Evolutionary conservation across 2,888 invertebrate species (phyloP).

Genomic region (Hecatera dysodea): DNA sequence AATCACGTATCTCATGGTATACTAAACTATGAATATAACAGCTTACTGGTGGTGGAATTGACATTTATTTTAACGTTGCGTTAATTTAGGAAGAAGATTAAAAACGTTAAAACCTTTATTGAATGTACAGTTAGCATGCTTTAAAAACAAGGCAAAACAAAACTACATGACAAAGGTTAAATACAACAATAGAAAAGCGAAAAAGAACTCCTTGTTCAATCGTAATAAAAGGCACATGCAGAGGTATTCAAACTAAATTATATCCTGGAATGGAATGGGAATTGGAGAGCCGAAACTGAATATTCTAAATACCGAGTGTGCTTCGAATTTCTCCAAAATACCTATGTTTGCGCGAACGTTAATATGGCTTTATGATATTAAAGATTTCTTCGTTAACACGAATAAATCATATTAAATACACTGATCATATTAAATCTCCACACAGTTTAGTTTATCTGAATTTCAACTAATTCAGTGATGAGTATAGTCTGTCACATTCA

Average conservation of each 20-base stretch:
- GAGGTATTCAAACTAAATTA: slow-evolving; percentile 61
- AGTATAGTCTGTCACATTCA: no score
- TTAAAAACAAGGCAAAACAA: slow-evolving; percentile 14
- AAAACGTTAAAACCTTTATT: background rate
- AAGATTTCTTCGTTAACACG: slow-evolving; percentile 30
- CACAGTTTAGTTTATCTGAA: background rate
- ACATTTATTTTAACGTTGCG: background rate
- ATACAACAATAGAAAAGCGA: slow-evolving; percentile 18
- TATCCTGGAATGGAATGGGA: slow-evolving; percentile 50
- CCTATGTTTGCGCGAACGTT: slow-evolving; percentile 45
- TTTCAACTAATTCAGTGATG: background rate
- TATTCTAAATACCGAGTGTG: slow-evolving; percentile 59
- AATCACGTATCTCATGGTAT: slow-evolving; percentile 14
- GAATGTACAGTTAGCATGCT: background rate
- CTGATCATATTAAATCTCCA: no score
- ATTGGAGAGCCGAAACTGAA: slow-evolving; percentile 57
- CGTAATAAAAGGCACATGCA: slow-evolving; percentile 44
- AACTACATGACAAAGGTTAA: slow-evolving; percentile 30
- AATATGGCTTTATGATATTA: slow-evolving; percentile 53
- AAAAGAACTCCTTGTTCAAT: slow-evolving; percentile 41
- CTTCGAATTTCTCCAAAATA: slow-evolving; percentile 58
- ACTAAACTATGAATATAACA: slow-evolving; percentile 14
- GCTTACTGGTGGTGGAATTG: background rate
- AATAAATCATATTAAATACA: background rate
- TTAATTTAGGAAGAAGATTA: background rate